Evolutionary conservation across 2,797 vertebrate species (phyloP), one percentile per base, ranked within the genome.

Genomic region (Gadopsis bispinosus): DNA sequence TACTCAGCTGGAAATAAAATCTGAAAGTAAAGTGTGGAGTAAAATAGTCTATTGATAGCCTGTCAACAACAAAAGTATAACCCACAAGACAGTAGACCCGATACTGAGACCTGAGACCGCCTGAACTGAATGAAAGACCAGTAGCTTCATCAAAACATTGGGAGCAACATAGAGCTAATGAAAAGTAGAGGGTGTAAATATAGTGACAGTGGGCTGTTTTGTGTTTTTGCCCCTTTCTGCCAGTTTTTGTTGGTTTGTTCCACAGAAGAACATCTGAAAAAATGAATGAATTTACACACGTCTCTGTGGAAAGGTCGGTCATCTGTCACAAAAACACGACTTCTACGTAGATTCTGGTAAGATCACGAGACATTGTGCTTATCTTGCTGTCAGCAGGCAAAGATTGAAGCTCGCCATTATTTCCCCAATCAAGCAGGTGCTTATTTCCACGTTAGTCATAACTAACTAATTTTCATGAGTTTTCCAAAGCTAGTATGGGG

Each of bases 51-150:
- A 39, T 69, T 29, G 0, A 50, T 59, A 53, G 48, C 29, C 61
- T 73, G 55, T 74, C 70, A 50, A 48, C 0, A 77, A 65, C 31
- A 69, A 66, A 9, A 39, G 17, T 43, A 26, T 41, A 74, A 54
- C 45, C 67, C 64, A 47, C 39, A 16, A 20, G n/a, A 48, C 7
- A 22, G 17, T 1, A 48, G 43, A 66, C 4, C 48, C 13, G 13
- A 61, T 35, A 45, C 39, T 39, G 22, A 61, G 37, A 26, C 26
- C 26, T 26, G 26, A 60, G 26, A 22, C 26, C 26, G 31, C 7
- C 5, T n/a, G n/a, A 67, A 48, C 37, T 16, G n/a, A 69, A 11
- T 3, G 4, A 75, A 60, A 63, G 33, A n/a, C 2, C 33, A 53
- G 70, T 63, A 10, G 60, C 43, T 62, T 45, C 43, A 70, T 37